A percentile compares a stretch with the other conserved stretches of the same genome.
These are phyloP conservation scores for Onchidella celtica DNA, from an alignment of 2,888 invertebrate genomes.

Conservation along the genomic window DNA sequence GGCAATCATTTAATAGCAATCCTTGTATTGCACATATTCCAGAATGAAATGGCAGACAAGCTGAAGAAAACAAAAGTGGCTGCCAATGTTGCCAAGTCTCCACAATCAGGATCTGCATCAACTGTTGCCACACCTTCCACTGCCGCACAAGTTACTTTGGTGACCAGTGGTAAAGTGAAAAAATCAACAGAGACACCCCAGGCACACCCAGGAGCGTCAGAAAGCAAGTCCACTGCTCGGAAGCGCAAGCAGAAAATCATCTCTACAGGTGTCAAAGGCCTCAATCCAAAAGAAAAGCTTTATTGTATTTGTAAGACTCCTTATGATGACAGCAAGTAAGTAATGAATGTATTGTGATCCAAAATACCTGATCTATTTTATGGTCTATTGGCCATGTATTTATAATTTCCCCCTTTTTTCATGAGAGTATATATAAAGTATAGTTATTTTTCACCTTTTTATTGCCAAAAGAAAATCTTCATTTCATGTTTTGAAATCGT, in stretches of 20 bases:
- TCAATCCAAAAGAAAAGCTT: conserved; percentile 80
- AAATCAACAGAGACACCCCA: conserved; percentile 39
- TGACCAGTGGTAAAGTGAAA: neutral
- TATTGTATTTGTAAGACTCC: conserved; percentile 96
- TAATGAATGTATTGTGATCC: no score
- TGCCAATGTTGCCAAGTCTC: conserved; percentile 38
- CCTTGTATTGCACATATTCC: neutral
- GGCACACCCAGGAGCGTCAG: conserved; percentile 21
- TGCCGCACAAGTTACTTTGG: conserved; percentile 40
- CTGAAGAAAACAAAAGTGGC: conserved; percentile 56
- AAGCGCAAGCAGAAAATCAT: conserved; percentile 76
- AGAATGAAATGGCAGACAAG: conserved; percentile 68
- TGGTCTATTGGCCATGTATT: no score
- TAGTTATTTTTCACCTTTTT: no score
- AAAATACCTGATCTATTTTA: no score
- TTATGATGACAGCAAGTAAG: conserved; percentile 95
- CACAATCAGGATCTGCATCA: conserved; percentile 33
- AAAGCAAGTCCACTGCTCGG: conserved; percentile 53
- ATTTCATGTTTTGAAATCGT: no score
- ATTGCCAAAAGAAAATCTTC: no score
- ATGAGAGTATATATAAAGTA: no score
- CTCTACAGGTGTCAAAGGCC: conserved; percentile 63
- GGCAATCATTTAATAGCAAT: neutral
- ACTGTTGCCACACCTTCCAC: conserved; percentile 21
- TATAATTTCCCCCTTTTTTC: no score